Evolutionary conservation across 2,113 vertebrate genomes (phyloP).

Genomic region (Semnopithecus entellus): DNA sequence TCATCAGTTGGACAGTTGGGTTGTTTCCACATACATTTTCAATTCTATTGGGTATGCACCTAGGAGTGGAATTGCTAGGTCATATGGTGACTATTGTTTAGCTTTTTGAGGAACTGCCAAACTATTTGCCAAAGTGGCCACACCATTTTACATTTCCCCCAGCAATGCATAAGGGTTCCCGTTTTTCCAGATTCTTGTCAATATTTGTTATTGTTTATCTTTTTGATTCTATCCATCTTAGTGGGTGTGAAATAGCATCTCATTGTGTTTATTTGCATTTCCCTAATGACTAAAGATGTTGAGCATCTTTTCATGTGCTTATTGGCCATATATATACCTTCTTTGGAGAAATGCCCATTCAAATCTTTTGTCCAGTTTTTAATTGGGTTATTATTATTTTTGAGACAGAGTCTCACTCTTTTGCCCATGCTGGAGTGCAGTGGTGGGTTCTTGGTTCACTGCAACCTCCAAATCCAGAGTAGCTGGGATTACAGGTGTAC

Average conservation of each 20-base stretch:
- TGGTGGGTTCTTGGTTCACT: too few relatives aligned
- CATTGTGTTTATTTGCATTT: neutral
- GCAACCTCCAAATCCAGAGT: too few relatives aligned
- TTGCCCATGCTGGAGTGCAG: too few relatives aligned
- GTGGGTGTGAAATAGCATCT: neutral
- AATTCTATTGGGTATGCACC: neutral
- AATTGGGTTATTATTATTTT: neutral
- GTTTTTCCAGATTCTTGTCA: neutral
- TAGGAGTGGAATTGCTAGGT: neutral
- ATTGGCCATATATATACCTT: neutral
- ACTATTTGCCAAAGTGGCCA: neutral
- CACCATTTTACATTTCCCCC: neutral
- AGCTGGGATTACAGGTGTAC: too few relatives aligned
- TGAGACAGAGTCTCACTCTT: too few relatives aligned
- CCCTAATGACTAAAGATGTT: neutral
- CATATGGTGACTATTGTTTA: neutral
- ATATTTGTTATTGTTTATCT: neutral
- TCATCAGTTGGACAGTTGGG: neutral
- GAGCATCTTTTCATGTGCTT: neutral
- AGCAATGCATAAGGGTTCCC: neutral
- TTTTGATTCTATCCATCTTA: neutral
- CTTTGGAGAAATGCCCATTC: constrained; percentile 1
- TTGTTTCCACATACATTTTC: neutral
- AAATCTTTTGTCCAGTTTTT: neutral
- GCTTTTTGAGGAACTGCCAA: neutral